A percentile compares a stretch with the other conserved stretches of the same genome.
Evolutionary conservation across 1,140 invertebrate genomes (phyloP).

Genomic region (Danaus plexippus): DNA sequence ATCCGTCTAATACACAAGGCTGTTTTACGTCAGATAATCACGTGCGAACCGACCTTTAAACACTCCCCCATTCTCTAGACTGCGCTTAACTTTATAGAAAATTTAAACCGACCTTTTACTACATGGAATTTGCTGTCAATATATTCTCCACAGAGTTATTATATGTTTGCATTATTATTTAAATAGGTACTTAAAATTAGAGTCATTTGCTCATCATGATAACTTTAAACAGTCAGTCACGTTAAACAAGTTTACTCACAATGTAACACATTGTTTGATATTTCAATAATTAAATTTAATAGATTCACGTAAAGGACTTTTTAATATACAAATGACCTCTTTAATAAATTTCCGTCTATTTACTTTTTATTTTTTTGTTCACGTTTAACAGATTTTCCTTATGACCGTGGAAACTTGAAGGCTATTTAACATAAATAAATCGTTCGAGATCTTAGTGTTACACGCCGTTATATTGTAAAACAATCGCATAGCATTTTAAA

Average conservation of each 20-base stretch:
- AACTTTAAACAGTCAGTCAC: no score
- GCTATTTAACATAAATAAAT: conserved; percentile 1
- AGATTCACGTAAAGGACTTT: no score
- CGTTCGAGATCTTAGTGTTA: no score
- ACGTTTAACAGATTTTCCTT: conserved; percentile 12
- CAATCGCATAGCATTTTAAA: neutral
- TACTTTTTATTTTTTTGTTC: conserved; percentile 6
- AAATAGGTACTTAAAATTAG: no score
- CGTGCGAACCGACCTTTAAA: conserved; percentile 46
- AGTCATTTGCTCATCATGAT: no score
- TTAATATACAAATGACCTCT: conserved; percentile 1
- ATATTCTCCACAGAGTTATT: no score
- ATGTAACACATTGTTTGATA: no score
- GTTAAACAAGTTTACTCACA: no score
- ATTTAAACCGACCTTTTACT: no score
- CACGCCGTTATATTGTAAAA: neutral
- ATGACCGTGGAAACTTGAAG: conserved; percentile 19
- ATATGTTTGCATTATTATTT: no score
- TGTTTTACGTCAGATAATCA: conserved; percentile 52
- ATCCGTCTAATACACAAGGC: conserved; percentile 33
- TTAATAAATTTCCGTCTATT: neutral
- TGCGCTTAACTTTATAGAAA: conserved; percentile 5
- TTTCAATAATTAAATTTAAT: no score
- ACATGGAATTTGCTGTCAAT: no score
- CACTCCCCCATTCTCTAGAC: conserved; percentile 22